A percentile compares a stretch with the other conserved stretches of the same genome.
These are phyloP conservation scores for Sapajus apella DNA, from an alignment of 2,113 vertebrate genomes.

Conservation along the genomic window DNA sequence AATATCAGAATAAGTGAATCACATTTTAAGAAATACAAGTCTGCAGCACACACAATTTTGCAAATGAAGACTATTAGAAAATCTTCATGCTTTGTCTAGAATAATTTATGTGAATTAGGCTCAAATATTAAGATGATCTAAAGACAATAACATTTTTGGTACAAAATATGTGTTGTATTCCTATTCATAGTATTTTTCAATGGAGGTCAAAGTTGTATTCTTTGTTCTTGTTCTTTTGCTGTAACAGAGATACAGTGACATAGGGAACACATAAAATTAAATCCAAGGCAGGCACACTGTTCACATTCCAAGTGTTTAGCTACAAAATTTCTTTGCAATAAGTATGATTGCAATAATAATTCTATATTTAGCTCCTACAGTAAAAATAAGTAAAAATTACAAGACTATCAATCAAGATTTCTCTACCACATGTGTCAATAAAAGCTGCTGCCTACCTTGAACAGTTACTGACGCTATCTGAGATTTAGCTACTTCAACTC, in stretches of 20 bases:
- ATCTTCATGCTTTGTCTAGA: not conserved
- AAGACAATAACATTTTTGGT: not conserved
- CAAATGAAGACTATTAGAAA: not conserved
- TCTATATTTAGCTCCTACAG: not conserved
- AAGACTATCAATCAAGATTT: not conserved
- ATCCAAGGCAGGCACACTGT: not conserved
- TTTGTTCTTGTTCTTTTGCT: not conserved
- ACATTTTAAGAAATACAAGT: not conserved
- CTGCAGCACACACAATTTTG: not conserved
- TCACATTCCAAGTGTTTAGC: not conserved
- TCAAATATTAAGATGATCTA: not conserved
- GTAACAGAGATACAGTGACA: not conserved
- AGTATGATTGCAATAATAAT: not conserved
- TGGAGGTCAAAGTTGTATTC: not conserved
- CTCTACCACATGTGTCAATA: not conserved
- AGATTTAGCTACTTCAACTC: not conserved
- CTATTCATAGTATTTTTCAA: not conserved
- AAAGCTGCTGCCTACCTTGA: not conserved
- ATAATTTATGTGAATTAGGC: not conserved
- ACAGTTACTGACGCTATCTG: not conserved
- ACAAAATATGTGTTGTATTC: not conserved
- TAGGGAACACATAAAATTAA: not conserved
- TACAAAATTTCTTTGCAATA: not conserved
- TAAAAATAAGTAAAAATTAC: not conserved
- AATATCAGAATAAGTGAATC: not conserved